Percentiles rank a stretch among this genome's conserved stretches.
These are phyloP conservation scores for Drosophila murphyi DNA, from an alignment of 1,140 invertebrate species.

Conservation along the genomic window DNA sequence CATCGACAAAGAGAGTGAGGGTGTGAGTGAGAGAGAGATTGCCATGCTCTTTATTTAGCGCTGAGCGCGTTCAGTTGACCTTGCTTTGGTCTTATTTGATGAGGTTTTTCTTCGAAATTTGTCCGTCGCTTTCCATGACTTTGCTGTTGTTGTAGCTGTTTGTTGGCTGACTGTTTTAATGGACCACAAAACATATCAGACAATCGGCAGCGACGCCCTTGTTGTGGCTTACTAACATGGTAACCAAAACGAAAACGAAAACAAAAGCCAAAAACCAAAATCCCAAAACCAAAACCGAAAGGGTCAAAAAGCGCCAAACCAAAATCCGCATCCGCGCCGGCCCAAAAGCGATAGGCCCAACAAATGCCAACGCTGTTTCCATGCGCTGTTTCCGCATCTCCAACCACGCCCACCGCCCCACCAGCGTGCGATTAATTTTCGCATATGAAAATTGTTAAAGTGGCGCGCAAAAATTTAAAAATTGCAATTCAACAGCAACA, in stretches of 20 bases:
- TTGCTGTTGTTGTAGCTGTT: slow-evolving; percentile 43
- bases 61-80: slow-evolving; percentile 61
- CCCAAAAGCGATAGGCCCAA: slow-evolving; percentile 61
- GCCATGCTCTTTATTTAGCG: slow-evolving; percentile 15
- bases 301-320: slow-evolving; percentile 22
- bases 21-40: not conserved
- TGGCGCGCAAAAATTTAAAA: not conserved
- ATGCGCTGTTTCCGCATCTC: slow-evolving; percentile 47
- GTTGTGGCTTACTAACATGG: slow-evolving; percentile 38
- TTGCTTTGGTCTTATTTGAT: slow-evolving; percentile 76
- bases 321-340: slow-evolving; percentile 42
- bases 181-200: slow-evolving; percentile 73
- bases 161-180: slow-evolving; percentile 62
- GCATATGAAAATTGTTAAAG: slow-evolving; percentile 34
- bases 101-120: slow-evolving; percentile 66
- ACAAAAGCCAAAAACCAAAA: slow-evolving; percentile 22
- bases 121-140: slow-evolving; percentile 66
- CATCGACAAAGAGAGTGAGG: not conserved
- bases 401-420: slow-evolving; percentile 1
- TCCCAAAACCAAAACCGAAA: slow-evolving; percentile 12
- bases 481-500: slow-evolving; percentile 12
- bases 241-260: slow-evolving; percentile 19
- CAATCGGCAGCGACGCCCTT: slow-evolving; percentile 46
- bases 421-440: not conserved
- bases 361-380: slow-evolving; percentile 41